Conservation (phyloP, 2,797 vertebrate species). For the Gymnoscopelus microlampas region DNA sequence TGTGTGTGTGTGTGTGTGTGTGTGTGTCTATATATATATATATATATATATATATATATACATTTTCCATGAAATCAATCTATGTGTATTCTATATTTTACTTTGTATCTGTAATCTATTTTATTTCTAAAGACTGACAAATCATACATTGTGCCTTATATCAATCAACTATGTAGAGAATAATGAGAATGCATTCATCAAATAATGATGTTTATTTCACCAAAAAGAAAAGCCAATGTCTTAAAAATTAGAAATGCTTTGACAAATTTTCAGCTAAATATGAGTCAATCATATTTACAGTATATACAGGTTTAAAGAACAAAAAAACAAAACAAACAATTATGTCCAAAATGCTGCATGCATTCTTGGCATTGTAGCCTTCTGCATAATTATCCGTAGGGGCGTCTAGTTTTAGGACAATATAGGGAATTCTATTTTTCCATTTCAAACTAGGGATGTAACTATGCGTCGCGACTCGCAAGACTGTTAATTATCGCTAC, state of each 20-base stretch:
- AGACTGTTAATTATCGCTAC: no score
- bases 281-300: constrained; percentile 65
- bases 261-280: constrained; percentile 17
- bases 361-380: neutral
- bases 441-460: no score
- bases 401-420: no score
- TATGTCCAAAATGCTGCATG: constrained; percentile 12
- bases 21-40: no score
- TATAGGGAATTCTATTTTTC: no score
- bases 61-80: no score
- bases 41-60: neutral
- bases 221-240: constrained; percentile 20
- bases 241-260: constrained; percentile 29
- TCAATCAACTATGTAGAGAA: neutral
- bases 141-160: neutral
- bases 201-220: constrained; percentile 54
- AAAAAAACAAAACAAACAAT: constrained; percentile 10
- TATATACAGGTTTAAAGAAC: constrained; percentile 49
- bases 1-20: no score
- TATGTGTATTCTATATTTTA: no score
- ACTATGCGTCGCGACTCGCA: no score
- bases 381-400: no score
- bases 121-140: no score
- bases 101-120: no score
- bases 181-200: constrained; percentile 11